Base-by-base conservation (phyloP, 2,113 vertebrate genomes). In the Grammomys surdaster region DNA sequence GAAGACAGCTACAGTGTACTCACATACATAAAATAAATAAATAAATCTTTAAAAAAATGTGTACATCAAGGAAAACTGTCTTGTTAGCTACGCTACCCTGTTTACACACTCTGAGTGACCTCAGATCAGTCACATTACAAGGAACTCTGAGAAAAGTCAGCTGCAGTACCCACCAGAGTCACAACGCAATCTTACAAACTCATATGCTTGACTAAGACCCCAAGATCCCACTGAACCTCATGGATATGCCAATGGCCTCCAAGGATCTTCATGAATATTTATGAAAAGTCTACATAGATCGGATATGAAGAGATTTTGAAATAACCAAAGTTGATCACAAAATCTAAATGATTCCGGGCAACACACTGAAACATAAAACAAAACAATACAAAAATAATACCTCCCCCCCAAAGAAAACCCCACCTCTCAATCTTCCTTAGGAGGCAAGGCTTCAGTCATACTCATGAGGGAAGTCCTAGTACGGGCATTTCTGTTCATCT, bases 21-120 rank as follows among this genome's bases (percentile, higher is more conserved):
- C 31, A 69, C 31, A 36, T 33, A 69, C 67, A 69, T 69, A 33
- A 67, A 67, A 67, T 12, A 31, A 67, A 67, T 14, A 16, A 36
- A 69, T 16, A 36, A 33, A 69, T 28, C 31, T 22, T 28, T 54
- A 96, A 98, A 96, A 98, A 98, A 98, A 98, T 98, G 98, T 99
- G 97, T 99, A 98, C 98, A 98, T 98, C 98, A 98, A 98, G 99
- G 98, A 98, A 98, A 98, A 98, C 97, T 98, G 98, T 98, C 96
- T 98, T 90, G 98, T 98, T 99, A 98, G 98, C 99, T 99, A 99
- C 99, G 99, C 99, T 99, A 99, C 99, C 99, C 99, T 99, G 99
- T 99, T 99, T 99, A 98, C 97, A 98, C 98, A 98, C 98, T 97
- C 95, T 0, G 58, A 98, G 98, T 91, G 97, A 97, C 95, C 96